phyloP scores from a whole-genome alignment of 2,797 vertebrate genomes.

The Cuculus canorus region DNA sequence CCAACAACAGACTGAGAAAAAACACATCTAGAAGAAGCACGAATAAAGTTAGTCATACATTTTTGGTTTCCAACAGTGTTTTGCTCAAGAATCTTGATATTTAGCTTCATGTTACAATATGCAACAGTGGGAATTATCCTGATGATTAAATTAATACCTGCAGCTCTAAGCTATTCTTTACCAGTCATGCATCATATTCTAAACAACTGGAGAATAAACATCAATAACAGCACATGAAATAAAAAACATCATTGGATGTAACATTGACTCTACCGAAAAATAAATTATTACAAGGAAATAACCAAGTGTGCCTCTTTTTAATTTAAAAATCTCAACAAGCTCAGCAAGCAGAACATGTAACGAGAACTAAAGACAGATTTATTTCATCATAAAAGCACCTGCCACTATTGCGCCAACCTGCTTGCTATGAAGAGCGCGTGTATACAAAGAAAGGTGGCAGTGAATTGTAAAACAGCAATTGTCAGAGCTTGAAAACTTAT shows the following conservation, averaged over 20 bases:
- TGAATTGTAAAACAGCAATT: constrained; percentile 16
- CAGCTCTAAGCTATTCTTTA: not conserved
- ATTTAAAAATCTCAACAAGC: constrained; percentile 15
- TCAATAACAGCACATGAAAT: not conserved
- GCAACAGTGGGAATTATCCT: not conserved
- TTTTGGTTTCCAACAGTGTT: not conserved
- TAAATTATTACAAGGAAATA: not conserved
- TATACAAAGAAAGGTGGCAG: not conserved
- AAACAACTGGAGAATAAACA: not conserved
- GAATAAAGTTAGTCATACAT: not conserved
- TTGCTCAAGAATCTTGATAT: not conserved
- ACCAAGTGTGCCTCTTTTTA: not conserved
- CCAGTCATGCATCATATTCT: not conserved
- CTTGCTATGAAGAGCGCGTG: not conserved
- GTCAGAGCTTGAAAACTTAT: not conserved
- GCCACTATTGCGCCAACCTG: not conserved
- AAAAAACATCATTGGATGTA: not conserved
- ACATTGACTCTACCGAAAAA: not conserved
- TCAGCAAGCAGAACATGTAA: constrained; percentile 22
- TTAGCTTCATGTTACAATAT: not conserved
- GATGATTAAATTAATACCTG: not conserved
- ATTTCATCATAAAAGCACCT: constrained; percentile 30
- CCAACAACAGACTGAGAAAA: not conserved
- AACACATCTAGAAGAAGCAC: not conserved
- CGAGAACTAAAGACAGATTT: constrained; percentile 25